Percentiles rank a stretch among this genome's conserved stretches.
phyloP scores from a whole-genome alignment of 2,797 vertebrate genomes.

The Pseudochirops corinnae region DNA sequence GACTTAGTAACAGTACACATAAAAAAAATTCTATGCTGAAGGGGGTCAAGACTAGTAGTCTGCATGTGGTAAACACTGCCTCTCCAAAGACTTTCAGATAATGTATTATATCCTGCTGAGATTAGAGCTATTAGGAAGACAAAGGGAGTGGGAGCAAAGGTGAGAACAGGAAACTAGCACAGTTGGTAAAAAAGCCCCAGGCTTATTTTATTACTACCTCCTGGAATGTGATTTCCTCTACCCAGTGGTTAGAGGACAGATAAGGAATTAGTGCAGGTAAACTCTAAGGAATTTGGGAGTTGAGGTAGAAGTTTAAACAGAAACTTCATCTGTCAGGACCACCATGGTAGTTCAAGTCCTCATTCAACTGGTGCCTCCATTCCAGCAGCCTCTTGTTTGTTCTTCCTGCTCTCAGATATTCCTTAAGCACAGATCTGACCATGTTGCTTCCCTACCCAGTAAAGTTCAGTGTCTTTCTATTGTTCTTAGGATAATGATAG shows the following conservation, averaged over 20 bases:
- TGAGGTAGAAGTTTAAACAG: not conserved
- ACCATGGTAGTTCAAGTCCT: not conserved
- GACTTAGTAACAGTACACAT: not conserved
- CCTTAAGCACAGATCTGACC: not conserved
- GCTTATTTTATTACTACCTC: not conserved
- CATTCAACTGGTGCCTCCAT: not conserved
- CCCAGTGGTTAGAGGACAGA: not conserved
- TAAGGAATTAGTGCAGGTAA: not conserved
- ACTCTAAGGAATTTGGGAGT: not conserved
- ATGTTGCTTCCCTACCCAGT: too few relatives aligned
- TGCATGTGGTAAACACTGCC: not conserved
- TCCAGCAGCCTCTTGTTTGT: not conserved
- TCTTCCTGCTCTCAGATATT: not conserved
- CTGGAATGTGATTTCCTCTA: not conserved
- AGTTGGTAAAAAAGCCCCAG: not conserved
- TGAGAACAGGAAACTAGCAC: not conserved
- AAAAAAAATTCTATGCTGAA: not conserved
- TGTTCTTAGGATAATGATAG: too few relatives aligned
- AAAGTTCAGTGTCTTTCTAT: too few relatives aligned
- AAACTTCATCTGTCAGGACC: not conserved
- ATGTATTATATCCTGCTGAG: not conserved
- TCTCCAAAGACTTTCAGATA: not conserved
- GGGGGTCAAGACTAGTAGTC: not conserved
- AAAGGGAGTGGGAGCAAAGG: not conserved
- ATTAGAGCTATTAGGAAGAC: slow-evolving; percentile 1